phyloP scores from a whole-genome alignment of 2,113 vertebrate genomes.

The Willisornis vidua region DNA sequence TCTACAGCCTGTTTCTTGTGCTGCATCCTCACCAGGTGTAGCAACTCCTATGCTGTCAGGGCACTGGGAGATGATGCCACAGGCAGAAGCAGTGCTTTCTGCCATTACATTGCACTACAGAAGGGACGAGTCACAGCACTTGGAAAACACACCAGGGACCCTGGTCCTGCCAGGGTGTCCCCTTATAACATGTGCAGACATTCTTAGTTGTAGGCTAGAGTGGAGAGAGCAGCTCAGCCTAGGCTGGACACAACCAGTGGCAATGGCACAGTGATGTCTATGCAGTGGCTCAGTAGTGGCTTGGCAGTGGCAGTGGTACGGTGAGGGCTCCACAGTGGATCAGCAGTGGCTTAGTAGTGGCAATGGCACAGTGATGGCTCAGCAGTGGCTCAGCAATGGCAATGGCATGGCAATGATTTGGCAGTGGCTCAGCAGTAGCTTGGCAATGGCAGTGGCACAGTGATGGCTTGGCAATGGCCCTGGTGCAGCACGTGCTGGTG shows the following conservation, averaged over 20 bases:
- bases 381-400: not conserved
- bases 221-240: not conserved
- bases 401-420: not conserved
- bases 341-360: not conserved
- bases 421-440: not conserved
- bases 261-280: fast-evolving
- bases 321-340: not conserved
- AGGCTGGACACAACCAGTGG: not conserved
- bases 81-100: not conserved
- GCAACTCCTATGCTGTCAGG: not conserved
- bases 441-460: not conserved
- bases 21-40: not conserved
- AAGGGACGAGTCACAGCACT: not conserved
- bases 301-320: not conserved
- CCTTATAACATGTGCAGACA: fast-evolving
- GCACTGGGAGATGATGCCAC: not conserved
- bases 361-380: not conserved
- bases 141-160: not conserved
- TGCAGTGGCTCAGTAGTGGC: not conserved
- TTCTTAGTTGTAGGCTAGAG: not conserved
- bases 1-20: not conserved
- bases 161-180: not conserved
- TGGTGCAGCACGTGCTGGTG: not conserved
- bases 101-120: not conserved
- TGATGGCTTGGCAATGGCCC: not conserved